Evolutionary conservation across 2,888 invertebrate genomes (phyloP), one percentile per base, ranked within the genome.

Genomic region (Trissonchulus sp.): DNA sequence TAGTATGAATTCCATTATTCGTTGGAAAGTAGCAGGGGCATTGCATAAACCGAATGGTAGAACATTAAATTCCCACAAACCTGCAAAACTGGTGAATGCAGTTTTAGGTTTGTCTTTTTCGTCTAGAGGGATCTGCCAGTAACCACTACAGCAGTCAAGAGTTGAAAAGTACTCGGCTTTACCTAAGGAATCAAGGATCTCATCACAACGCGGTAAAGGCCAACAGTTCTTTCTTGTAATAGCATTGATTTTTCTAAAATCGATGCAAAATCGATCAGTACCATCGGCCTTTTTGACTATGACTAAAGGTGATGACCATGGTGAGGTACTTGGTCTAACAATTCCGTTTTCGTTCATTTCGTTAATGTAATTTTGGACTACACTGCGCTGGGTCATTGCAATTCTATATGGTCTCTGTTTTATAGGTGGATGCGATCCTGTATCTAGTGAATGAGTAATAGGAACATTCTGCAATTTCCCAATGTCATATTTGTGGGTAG

Each of bases 11-110:
- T 8, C 8, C 68, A 65, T 65, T 33, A 28, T 28, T 34, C 68
- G 8, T 65, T 65, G 68, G n/a, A 65, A 65, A 8, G 68, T 65
- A 18, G 68, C 8, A 15, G 68, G 68, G 31, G 68, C 68, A 65
- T 65, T 65, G 23, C 8, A 8, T 48, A 48, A 48, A 48, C 48
- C 48, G 8, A 48, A 15, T 15, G 48, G 48, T 23, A 48, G 23
- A 23, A 23, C 23, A 23, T 15, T 23, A 48, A 15, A 48, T 23
- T 48, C 8, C 48, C 48, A 48, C 48, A 48, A 48, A 48, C 48
- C 48, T 48, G 48, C 8, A 48, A 48, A 15, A 15, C 8, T 15
- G 8, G 48, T 15, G 23, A 48, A 48, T 15, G 48, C 48, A 48
- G 48, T 48, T 48, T 48, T 48, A 8, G 8, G 8, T 48, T 8